Percentiles rank a stretch among this genome's conserved stretches.
These are phyloP conservation scores for Pseudococcus jackbeardsleyi DNA, from an alignment of 2,888 invertebrate species.

Conservation along the genomic window DNA sequence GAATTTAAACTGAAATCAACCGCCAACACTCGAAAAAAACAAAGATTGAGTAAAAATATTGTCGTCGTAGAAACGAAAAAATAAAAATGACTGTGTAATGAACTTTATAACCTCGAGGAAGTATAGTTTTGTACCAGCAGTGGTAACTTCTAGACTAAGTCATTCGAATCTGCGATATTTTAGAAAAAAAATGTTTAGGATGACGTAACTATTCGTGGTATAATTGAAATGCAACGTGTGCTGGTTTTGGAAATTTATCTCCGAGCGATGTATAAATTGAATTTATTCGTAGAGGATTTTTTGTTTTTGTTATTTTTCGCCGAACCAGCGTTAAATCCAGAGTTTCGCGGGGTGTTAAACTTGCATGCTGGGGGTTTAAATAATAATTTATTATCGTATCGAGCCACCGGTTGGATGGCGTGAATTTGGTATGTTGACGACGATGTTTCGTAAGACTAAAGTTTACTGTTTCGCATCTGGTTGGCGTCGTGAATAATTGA, in stretches of 20 bases:
- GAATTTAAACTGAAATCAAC: no score
- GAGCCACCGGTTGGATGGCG: neutral
- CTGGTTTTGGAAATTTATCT: constrained; percentile 15
- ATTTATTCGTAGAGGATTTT: neutral
- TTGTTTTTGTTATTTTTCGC: neutral
- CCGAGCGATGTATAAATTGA: constrained; percentile 6
- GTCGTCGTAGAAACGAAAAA: no score
- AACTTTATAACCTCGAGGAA: neutral
- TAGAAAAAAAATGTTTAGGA: constrained; percentile 6
- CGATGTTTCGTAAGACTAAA: neutral
- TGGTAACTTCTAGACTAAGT: neutral
- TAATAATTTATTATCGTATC: constrained; percentile 17
- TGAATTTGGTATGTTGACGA: neutral
- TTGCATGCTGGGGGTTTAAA: neutral
- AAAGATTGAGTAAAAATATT: no score
- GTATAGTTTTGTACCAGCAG: neutral
- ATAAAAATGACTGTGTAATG: neutral
- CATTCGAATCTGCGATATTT: neutral
- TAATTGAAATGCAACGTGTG: constrained; percentile 31
- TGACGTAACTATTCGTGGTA: neutral
- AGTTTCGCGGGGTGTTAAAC: neutral
- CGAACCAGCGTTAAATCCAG: neutral
- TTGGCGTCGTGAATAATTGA: neutral
- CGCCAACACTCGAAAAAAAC: no score
- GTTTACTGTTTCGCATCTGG: neutral